phyloP scores from a whole-genome alignment of 1,140 invertebrate genomes.

The Drosophila lini region DNA sequence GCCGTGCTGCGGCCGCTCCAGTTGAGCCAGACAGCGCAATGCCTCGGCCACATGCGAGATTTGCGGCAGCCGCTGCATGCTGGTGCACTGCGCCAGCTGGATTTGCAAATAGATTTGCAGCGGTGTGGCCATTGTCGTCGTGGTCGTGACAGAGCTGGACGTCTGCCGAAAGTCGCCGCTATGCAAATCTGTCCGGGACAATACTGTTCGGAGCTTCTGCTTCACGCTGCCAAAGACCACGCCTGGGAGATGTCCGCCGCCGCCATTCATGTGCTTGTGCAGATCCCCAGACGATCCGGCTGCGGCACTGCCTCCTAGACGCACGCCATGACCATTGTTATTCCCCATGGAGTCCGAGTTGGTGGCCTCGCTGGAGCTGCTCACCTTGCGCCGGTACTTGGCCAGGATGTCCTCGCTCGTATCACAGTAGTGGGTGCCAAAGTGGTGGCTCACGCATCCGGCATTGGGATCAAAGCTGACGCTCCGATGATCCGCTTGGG shows the following conservation, averaged over 20 bases:
- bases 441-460: slow-evolving; percentile 34
- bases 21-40: slow-evolving; percentile 90
- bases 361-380: slow-evolving; percentile 86
- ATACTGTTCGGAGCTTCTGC: slow-evolving; percentile 95
- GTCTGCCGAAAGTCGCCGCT: slow-evolving; percentile 82
- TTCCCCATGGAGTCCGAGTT: slow-evolving; percentile 83
- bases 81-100: slow-evolving; percentile 94
- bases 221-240: slow-evolving; percentile 92
- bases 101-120: slow-evolving; percentile 88
- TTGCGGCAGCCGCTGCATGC: slow-evolving; percentile 91
- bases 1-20: slow-evolving; percentile 90
- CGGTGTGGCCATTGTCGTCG: slow-evolving; percentile 66
- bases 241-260: slow-evolving; percentile 45
- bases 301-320: slow-evolving; percentile 1
- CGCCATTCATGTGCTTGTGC: slow-evolving; percentile 55
- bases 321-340: slow-evolving; percentile 39
- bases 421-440: slow-evolving; percentile 70
- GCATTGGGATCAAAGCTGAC: slow-evolving; percentile 74
- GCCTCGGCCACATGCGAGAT: slow-evolving; percentile 93
- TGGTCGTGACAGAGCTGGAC: slow-evolving; percentile 45
- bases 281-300: slow-evolving; percentile 23
- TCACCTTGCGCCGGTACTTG: slow-evolving; percentile 95
- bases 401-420: slow-evolving; percentile 95
- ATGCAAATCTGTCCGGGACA: slow-evolving; percentile 92
- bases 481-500: slow-evolving; percentile 42